Base-by-base conservation (phyloP, 1,140 invertebrate species). In the Galleria mellonella region DNA sequence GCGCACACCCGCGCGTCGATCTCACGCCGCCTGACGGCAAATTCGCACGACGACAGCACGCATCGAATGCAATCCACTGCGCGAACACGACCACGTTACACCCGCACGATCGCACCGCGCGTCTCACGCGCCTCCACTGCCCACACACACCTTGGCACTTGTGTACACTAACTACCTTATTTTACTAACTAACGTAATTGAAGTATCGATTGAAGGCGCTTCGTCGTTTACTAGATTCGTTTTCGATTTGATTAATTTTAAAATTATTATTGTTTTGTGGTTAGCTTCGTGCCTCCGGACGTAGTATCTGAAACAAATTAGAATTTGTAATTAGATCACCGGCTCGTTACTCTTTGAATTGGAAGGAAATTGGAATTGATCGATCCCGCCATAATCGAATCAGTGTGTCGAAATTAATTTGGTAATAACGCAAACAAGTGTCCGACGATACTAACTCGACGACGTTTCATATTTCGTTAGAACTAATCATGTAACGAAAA, bases 131-230 rank as follows among this genome's bases (percentile, higher is more conserved):
- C 47, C 17, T 31, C 43, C 36, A 23, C 17, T 2, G 2, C 6
- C 33, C 47, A 43, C 36, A 32, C 53, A 45, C 44, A 39, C 51
- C 14, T 71, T 71, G 64, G 62, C 66, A 76, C 73, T 77, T 67
- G 51, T 55, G 57, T 62, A 62, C 51, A 63, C 55, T 66, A 60
- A 56, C 57, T 65, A 60, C 46, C 46, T 60, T 78, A 23, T 6
- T 23, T 6, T 23, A 23, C 17, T 23, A 72, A 44, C 62, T 67
- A 66, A 57, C 50, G 51, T 72, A 73, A 67, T 70, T 72, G 63
- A 66, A 56, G 54, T 61, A 52, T 65, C 41, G 17, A 60, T 69
- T 72, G 60, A 79, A 79, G 68, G 77, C 75, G 77, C 66, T 82
- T 78, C 48, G 60, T 81, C 53, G 62, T 65, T 72, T 67, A 43